Evolutionary conservation across 2,888 invertebrate genomes (phyloP), one percentile per base, ranked within the genome.

Genomic region (Pachycephus smyrnensis): DNA sequence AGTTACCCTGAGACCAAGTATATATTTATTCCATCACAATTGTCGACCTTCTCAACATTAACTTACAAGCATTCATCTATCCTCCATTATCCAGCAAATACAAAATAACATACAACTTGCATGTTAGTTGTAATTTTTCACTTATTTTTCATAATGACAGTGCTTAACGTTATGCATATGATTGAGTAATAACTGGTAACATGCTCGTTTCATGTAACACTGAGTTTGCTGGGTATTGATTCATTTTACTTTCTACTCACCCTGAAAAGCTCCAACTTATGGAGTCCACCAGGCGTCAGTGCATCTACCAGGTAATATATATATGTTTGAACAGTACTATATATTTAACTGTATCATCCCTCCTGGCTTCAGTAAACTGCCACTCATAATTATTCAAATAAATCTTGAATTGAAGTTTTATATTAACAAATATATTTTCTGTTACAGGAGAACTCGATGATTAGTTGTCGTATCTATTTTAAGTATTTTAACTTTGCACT

Each of bases 141-240:
- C n/a, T 77, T 74, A 74, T 74, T 69, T 69, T 77, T 55, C 9
- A 9, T 23, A 55, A 23, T 55, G 55, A 55, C 9, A 9, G 55
- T 40, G 4, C 6, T 6, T 23, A 9, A 55, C 9, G 23, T 23
- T 55, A 23, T 0, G 9, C 1, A 23, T 23, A 9, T 23, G 6
- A 55, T 55, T 55, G 23, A 1, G 9, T 9, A 23, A 23, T 2
- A 23, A 55, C 9, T 23, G 23, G 23, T 2, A 55, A 23, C 9
- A 55, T 55, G 55, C 23, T 23, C 2, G 9, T 55, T 55, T 55
- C 23, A 23, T 9, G 23, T 55, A 23, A 55, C 9, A 23, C 2
- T 23, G 2, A 55, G 9, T 55, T 55, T 55, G 9, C 55, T 55
- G 23, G 15, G 23, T 55, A 55, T 55, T 55, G 55, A 55, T 55